Percentiles rank a stretch among this genome's conserved stretches.
phyloP scores from a whole-genome alignment of 2,797 vertebrate genomes.

The Xenopus petersii region DNA sequence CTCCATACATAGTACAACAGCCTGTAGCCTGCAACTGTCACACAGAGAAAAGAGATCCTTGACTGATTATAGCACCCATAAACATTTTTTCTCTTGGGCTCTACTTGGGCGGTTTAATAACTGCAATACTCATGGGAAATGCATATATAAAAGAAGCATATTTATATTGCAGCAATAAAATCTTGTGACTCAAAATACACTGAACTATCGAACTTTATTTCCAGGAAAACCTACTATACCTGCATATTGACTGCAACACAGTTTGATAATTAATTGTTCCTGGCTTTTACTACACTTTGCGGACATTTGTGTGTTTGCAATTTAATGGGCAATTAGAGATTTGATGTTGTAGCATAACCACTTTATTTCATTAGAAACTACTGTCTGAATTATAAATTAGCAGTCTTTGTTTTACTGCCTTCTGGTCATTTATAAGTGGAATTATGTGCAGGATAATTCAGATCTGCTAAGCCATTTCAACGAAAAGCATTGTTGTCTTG shows the following conservation, averaged over 20 bases:
- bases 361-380: slow-evolving; percentile 38
- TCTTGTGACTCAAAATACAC: too few species aligned
- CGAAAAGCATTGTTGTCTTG: slow-evolving; percentile 26
- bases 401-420: slow-evolving; percentile 40
- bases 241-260: slow-evolving; percentile 15
- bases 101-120: too few species aligned
- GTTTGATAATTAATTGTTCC: slow-evolving; percentile 29
- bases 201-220: too few species aligned
- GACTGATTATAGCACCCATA: too few species aligned
- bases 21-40: too few species aligned
- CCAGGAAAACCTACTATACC: neutral
- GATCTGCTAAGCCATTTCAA: slow-evolving; percentile 30
- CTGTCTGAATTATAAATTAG: slow-evolving; percentile 42
- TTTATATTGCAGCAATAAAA: too few species aligned
- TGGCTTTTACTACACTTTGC: slow-evolving; percentile 16
- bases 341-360: slow-evolving; percentile 25
- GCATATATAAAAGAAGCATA: too few species aligned
- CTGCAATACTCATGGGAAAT: too few species aligned
- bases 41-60: too few species aligned
- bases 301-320: slow-evolving; percentile 32
- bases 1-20: too few species aligned
- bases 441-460: slow-evolving; percentile 36
- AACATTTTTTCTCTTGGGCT: too few species aligned
- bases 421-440: slow-evolving; percentile 32
- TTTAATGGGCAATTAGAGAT: slow-evolving; percentile 36